phyloP scores from a whole-genome alignment of 2,888 invertebrate species.

The Troides helena region DNA sequence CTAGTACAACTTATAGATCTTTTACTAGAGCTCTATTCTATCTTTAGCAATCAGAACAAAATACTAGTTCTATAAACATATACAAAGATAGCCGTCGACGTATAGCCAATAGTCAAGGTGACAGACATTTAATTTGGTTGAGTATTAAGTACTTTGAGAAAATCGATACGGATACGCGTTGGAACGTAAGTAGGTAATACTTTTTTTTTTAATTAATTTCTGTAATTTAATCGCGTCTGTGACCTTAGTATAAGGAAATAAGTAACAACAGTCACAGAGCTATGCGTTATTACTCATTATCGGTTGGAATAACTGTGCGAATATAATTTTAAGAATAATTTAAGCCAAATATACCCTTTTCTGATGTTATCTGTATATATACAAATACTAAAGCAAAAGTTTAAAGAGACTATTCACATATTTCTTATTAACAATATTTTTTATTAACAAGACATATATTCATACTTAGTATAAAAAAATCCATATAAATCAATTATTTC shows the following conservation, averaged over 20 bases:
- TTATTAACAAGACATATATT: too few species aligned
- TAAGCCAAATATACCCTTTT: too few species aligned
- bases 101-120: constrained; percentile 20
- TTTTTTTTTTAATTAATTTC: constrained; percentile 31
- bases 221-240: constrained; percentile 28
- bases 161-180: constrained; percentile 19
- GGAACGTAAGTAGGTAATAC: constrained; percentile 19
- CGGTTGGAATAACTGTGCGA: background rate
- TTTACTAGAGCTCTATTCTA: constrained; percentile 29
- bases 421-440: too few species aligned
- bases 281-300: constrained; percentile 8
- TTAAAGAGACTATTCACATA: too few species aligned
- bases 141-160: constrained; percentile 11
- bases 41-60: constrained; percentile 15
- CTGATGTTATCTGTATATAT: too few species aligned
- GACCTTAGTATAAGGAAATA: constrained; percentile 28
- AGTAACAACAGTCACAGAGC: constrained; percentile 10
- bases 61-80: constrained; percentile 14
- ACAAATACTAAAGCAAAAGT: too few species aligned
- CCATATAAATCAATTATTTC: background rate
- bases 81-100: constrained; percentile 6
- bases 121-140: constrained; percentile 17
- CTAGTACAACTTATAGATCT: constrained; percentile 21
- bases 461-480: too few species aligned
- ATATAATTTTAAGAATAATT: too few species aligned